Base-by-base conservation (phyloP, 2,888 invertebrate species). In the Cephalotes varians region DNA sequence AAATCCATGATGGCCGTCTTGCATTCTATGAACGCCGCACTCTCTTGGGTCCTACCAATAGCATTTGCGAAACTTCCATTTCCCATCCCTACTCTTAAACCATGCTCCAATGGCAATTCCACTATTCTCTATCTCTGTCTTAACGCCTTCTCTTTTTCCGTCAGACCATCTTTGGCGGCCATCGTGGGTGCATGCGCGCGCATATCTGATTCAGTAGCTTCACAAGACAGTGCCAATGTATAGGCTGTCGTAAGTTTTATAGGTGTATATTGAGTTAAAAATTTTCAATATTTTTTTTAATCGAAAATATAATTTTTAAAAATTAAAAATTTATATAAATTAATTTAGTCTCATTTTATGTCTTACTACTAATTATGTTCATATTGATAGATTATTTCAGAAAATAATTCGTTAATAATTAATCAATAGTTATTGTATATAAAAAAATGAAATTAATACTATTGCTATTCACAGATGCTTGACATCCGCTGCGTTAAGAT, bases 1-100 rank as follows among this genome's bases (percentile, higher is more conserved):
- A 88, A 93, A 93, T 93, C 89, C 93, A 94, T 93, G 92, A 94
- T 94, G 94, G 94, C 94, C 90, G 94, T 91, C 87, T 89, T 86
- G 88, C 87, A 90, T 90, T 92, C 87, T 90, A 85, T 81, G 87
- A 40, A 89, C 85, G 91, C 92, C 90, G 90, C 92, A 91, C 91
- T 44, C 91, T 90, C 88, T 86, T 90, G 87, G 86, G 87, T 88
- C 84, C 90, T 88, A 86, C 94, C 94, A 94, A 93, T 93, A 86
- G 92, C 91, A 89, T 88, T 84, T 58, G 51, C 54, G 84, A 64
- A 56, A 69, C 58, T 85, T 83, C 83, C 89, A 85, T 90, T 90
- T 86, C 88, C 87, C 91, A 91, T 91, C 93, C 94, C 93, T 92
- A 90, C 92, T 91, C 83, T 85, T 64, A 82, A 69, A 64, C 82